phyloP scores from a whole-genome alignment of 2,113 vertebrate genomes.

The Eubucco bourcierii region DNA sequence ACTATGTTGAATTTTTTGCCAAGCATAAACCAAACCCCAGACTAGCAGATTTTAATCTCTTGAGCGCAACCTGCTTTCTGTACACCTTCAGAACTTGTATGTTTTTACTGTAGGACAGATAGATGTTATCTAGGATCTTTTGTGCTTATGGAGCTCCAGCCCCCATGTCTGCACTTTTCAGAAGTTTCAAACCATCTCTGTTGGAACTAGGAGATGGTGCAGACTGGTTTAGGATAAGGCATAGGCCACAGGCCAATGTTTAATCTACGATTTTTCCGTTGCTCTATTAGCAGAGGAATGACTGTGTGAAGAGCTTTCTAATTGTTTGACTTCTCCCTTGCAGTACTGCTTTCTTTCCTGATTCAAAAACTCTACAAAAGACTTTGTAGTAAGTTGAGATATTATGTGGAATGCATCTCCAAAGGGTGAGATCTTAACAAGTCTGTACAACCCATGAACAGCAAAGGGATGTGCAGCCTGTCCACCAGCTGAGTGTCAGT shows the following conservation, averaged over 20 bases:
- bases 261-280: neutral
- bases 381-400: neutral
- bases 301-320: neutral
- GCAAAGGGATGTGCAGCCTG: neutral
- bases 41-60: constrained; percentile 32
- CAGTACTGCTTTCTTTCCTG: neutral
- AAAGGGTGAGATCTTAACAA: neutral
- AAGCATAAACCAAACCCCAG: neutral
- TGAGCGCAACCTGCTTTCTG: neutral
- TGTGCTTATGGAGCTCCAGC: neutral
- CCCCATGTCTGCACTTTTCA: neutral
- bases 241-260: neutral
- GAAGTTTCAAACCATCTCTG: neutral
- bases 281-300: neutral
- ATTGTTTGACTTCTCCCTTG: neutral
- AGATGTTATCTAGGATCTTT: constrained; percentile 36
- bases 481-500: neutral
- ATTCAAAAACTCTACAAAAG: neutral
- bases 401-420: neutral
- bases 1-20: neutral
- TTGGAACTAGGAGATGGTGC: neutral
- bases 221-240: neutral
- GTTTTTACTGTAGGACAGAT: neutral
- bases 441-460: rapidly evolving
- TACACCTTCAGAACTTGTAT: neutral